phyloP scores from a whole-genome alignment of 2,797 vertebrate genomes.

The Heterohyrax brucei region DNA sequence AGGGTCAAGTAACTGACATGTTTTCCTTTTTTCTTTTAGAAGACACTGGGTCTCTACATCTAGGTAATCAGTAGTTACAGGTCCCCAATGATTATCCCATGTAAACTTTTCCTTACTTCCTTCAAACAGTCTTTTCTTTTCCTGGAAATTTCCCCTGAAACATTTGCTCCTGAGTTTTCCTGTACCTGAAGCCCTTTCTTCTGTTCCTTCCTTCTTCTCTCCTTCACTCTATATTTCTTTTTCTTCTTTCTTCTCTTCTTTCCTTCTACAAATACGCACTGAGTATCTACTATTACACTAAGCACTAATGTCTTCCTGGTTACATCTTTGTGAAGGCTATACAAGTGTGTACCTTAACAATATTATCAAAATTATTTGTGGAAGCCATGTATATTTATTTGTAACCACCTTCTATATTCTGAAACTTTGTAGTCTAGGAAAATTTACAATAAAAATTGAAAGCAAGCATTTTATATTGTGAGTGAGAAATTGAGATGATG shows the following conservation, averaged over 20 bases:
- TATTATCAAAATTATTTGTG: too few relatives aligned
- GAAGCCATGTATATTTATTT: too few relatives aligned
- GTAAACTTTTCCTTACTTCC: not conserved
- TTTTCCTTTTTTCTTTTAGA: constrained; percentile 42
- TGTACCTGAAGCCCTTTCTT: not conserved
- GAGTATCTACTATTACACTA: too few relatives aligned
- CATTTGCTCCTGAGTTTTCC: not conserved
- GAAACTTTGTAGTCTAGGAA: too few relatives aligned
- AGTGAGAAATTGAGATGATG: too few relatives aligned
- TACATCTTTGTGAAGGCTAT: too few relatives aligned
- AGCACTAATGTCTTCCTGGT: too few relatives aligned
- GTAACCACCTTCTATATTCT: too few relatives aligned
- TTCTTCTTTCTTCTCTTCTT: not conserved
- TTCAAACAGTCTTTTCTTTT: constrained; percentile 6
- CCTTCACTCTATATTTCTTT: not conserved
- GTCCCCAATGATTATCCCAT: not conserved
- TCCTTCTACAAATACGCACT: too few relatives aligned
- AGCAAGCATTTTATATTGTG: too few relatives aligned
- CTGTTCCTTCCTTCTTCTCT: not conserved
- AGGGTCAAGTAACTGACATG: not conserved
- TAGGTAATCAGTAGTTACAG: not conserved
- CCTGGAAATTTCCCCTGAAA: not conserved
- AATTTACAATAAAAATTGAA: too few relatives aligned
- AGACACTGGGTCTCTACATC: not conserved
- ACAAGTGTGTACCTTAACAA: too few relatives aligned